Evolutionary conservation across 2,888 invertebrate genomes (phyloP).

Genomic region (Melieria crassipennis): DNA sequence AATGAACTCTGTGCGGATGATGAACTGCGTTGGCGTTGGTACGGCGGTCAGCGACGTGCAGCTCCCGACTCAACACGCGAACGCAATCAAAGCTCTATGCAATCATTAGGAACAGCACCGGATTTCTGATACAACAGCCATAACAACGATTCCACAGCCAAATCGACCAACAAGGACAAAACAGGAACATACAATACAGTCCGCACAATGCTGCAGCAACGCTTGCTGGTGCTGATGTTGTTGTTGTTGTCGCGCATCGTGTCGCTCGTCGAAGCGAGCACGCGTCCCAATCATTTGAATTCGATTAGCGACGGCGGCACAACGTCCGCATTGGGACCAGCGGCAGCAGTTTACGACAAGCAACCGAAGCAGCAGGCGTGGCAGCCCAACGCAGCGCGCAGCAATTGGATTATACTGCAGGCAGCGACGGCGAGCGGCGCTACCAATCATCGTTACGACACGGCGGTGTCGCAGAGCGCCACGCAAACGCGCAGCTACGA

Average conservation of each 20-base stretch:
- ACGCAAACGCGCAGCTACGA: neutral
- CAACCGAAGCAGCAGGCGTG: slow-evolving; percentile 42
- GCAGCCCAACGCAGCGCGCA: slow-evolving; percentile 50
- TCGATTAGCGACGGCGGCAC: slow-evolving; percentile 16
- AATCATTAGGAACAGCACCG: too few species aligned
- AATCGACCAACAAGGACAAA: too few species aligned
- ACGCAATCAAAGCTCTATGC: too few species aligned
- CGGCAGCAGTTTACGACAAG: slow-evolving; percentile 18
- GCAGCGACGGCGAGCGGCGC: neutral
- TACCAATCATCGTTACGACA: neutral
- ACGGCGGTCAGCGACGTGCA: neutral
- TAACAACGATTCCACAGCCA: too few species aligned
- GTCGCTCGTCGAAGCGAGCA: neutral
- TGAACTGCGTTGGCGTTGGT: slow-evolving; percentile 18
- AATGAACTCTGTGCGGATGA: slow-evolving; percentile 36
- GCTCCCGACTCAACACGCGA: too few species aligned
- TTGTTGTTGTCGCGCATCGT: neutral
- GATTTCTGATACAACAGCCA: too few species aligned
- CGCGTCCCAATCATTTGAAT: slow-evolving; percentile 44
- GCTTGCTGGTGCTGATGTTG: slow-evolving; percentile 10
- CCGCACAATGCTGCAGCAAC: neutral
- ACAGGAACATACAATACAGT: too few species aligned
- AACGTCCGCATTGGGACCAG: slow-evolving; percentile 24
- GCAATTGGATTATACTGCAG: slow-evolving; percentile 56
- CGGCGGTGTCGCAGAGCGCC: too few species aligned